Base-by-base conservation (phyloP, 2,113 vertebrate genomes). In the Ageneiosus marmoratus region DNA sequence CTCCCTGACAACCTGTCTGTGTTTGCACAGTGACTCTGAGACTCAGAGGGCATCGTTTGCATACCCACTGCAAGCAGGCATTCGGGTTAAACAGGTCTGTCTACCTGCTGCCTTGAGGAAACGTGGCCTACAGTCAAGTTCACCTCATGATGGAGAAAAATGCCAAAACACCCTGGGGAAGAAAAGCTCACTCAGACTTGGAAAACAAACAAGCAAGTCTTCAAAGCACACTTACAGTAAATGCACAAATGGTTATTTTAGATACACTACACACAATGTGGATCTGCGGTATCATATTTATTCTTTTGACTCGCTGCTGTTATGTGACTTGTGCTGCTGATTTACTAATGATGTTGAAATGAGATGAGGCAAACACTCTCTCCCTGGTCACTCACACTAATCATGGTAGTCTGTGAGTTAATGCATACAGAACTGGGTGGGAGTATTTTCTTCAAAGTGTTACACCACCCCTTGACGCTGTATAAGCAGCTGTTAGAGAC, bases 61-160 rank as follows among this genome's bases (percentile, higher is more conserved):
- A 93, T 92, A 92, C 88, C 83, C 86, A 74, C 80, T 20, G 50
- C 86, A 86, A 88, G 87, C 55, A 46, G 77, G 84, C 85, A 70
- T 80, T 89, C 90, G 78, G 88, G 90, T 92, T 81, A 79, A 86
- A 90, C 92, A 70, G 48, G 91, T 80, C 82, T 46, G n/a, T 78
- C 58, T 70, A 10, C 53, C 34, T 63, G 55, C 48, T 78, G 53
- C 65, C 32, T 44, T 82, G n/a, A 82, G 60, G 48, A 72, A 29
- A 60, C 44, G 41, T 79, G 79, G 67, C 37, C 7, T 27, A 37
- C 56, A 34, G 46, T 74, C 60, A 74, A 65, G 10, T 37, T 1
- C 11, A 46, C 13, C 27, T 55, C 15, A 2, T 63, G 46, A 77
- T 56, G 34, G 32, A 48, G 29, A 58, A 29, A 69, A 48, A 18